phyloP scores from a whole-genome alignment of 2,888 invertebrate species.

The Actias luna region DNA sequence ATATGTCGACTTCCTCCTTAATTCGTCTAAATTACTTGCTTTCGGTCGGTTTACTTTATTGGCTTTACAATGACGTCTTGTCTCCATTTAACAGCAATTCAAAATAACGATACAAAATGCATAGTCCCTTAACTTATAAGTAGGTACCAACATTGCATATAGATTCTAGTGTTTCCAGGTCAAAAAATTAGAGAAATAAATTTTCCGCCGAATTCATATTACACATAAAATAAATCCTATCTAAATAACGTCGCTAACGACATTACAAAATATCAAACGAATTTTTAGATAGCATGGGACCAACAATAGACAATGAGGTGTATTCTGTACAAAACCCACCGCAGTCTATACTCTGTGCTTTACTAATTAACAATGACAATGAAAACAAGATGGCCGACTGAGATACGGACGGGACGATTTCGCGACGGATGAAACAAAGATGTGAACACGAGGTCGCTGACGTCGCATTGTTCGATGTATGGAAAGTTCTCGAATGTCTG shows the following conservation, averaged over 20 bases:
- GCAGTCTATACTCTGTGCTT: neutral
- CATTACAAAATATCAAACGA: neutral
- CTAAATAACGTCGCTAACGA: neutral
- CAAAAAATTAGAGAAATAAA: no score
- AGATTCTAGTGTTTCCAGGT: no score
- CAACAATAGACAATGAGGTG: neutral
- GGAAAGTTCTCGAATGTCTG: neutral
- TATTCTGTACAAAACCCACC: neutral
- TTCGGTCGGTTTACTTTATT: no score
- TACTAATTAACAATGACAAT: constrained; percentile 10
- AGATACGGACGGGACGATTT: constrained; percentile 60
- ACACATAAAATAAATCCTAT: no score
- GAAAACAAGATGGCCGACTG: constrained; percentile 55
- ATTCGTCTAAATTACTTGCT: no score
- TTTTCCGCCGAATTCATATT: no score
- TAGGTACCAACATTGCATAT: no score
- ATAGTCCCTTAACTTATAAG: no score
- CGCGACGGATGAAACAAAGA: constrained; percentile 39
- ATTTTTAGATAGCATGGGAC: neutral
- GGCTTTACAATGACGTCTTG: no score
- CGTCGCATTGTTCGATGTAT: neutral
- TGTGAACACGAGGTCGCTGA: neutral
- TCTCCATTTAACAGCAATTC: no score
- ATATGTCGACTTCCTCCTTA: no score
- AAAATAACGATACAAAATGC: no score